Conservation (phyloP, 2,888 invertebrate species). For the Laspeyria flexula region DNA sequence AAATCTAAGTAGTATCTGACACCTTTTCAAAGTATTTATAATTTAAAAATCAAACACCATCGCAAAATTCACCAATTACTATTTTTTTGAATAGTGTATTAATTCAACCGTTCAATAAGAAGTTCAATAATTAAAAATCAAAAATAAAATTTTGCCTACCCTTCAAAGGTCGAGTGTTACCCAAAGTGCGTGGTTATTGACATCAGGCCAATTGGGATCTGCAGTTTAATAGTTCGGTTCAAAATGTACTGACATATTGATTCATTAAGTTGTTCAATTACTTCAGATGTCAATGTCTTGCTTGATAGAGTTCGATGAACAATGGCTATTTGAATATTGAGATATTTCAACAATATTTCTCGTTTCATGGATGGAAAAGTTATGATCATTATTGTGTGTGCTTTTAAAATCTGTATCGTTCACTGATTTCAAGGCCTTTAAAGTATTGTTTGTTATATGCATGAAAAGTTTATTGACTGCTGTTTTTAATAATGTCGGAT, state of each 20-base stretch:
- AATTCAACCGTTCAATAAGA: too few species aligned
- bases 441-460: too few species aligned
- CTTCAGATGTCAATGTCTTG: neutral
- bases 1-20: too few species aligned
- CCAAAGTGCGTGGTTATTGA: conserved; percentile 6
- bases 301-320: neutral
- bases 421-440: neutral
- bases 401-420: neutral
- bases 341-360: neutral
- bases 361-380: neutral
- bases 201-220: neutral
- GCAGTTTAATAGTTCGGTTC: neutral
- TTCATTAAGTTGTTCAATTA: conserved; percentile 9
- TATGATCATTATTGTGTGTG: neutral
- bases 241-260: conserved; percentile 8
- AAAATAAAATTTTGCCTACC: neutral
- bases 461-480: too few species aligned
- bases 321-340: neutral
- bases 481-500: too few species aligned
- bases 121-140: too few species aligned
- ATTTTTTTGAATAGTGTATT: too few species aligned
- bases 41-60: too few species aligned
- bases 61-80: too few species aligned
- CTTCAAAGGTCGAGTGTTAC: neutral
- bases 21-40: too few species aligned